These are phyloP conservation scores for Leptarthrus brevirostris DNA, from an alignment of 2,888 invertebrate species.

Conservation along the genomic window DNA sequence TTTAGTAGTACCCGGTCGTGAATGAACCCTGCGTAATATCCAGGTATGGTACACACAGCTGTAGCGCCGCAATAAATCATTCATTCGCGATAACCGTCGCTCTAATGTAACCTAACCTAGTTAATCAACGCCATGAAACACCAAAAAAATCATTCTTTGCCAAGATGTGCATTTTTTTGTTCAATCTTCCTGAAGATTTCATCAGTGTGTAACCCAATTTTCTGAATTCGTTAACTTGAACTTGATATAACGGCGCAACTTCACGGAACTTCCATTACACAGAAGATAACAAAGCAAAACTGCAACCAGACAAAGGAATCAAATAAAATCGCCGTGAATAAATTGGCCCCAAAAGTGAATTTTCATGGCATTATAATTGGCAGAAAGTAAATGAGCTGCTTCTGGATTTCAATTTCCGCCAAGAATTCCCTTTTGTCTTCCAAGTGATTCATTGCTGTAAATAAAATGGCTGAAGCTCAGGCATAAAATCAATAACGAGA, in stretches of 20 bases:
- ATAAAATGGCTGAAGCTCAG: constrained; percentile 35
- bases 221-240: not conserved
- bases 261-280: not conserved
- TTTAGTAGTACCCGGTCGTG: no score
- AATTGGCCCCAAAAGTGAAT: constrained; percentile 45
- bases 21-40: no score
- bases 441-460: constrained; percentile 39
- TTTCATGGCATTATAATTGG: constrained; percentile 47
- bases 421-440: constrained; percentile 26
- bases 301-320: constrained; percentile 20
- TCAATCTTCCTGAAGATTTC: no score
- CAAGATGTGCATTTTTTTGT: no score
- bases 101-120: no score
- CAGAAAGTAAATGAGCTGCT: constrained; percentile 45
- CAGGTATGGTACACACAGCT: no score
- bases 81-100: no score
- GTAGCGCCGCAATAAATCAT: no score
- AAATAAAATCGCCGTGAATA: constrained; percentile 42
- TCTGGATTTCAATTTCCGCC: constrained; percentile 36
- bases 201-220: not conserved
- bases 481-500: constrained; percentile 40
- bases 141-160: no score
- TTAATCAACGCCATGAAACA: no score
- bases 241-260: not conserved
- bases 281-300: constrained; percentile 1